Evolutionary conservation across 23 tunicate genomes (phyloP).

Genomic region (Trididemnum clinides): DNA sequence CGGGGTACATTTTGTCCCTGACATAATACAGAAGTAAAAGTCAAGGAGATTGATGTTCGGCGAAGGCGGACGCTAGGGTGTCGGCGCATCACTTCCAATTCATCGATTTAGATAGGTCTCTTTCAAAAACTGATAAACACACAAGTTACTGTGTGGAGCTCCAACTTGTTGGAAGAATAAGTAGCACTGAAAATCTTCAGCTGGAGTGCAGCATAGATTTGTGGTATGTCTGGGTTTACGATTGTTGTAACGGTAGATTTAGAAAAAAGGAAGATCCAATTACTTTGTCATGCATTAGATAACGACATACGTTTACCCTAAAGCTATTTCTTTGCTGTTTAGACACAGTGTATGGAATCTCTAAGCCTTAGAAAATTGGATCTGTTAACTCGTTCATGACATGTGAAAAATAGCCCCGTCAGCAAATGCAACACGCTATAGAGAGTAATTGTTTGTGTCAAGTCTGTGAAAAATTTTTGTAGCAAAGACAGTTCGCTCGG

Average conservation of each 20-base stretch:
- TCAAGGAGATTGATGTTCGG: background rate
- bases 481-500: background rate
- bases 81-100: background rate
- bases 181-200: background rate
- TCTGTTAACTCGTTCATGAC: background rate
- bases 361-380: background rate
- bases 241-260: background rate
- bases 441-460: background rate
- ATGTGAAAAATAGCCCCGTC: background rate
- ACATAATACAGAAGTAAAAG: background rate
- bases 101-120: background rate
- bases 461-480: background rate
- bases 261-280: constrained; percentile 1
- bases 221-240: background rate
- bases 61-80: background rate
- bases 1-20: background rate
- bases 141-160: background rate
- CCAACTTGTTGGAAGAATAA: background rate
- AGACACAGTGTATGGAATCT: background rate
- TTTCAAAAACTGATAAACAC: background rate
- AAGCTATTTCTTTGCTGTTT: background rate
- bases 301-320: background rate
- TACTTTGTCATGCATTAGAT: background rate
- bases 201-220: background rate
- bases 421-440: background rate